Evolutionary conservation across 2,797 vertebrate genomes (phyloP), one percentile per base, ranked within the genome.

Genomic region (Gymnothorax javanicus): DNA sequence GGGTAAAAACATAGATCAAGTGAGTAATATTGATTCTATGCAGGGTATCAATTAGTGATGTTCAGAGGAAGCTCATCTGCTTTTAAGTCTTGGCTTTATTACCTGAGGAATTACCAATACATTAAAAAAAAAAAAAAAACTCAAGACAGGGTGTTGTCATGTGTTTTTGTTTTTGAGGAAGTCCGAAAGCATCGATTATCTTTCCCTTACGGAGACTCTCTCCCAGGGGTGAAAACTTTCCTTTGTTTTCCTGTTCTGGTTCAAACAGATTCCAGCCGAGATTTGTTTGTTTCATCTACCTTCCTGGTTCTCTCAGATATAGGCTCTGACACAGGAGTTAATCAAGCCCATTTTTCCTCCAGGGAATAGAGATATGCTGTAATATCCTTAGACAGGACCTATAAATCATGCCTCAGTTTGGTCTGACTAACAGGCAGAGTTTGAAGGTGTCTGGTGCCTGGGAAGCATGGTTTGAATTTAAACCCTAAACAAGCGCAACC

Each of bases 401-500:
- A n/a, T 81, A 79, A 79, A 79, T 79, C 43, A 79, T 20, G 75
- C 50, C 43, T 1, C 43, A 2, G 50, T 79, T 79, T 4, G 75
- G 2, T 81, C 17, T 23, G 77, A 20, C 77, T 81, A 81, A 81
- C 7, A 8, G 50, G 77, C 77, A 81, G 50, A 17, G 77, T 81
- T 81, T 54, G 52, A 81, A 81, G 52, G 77, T 81, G 52, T 81
- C 77, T 81, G 77, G 5, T n/a, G 75, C 50, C 33, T 27, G 33
- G 69, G 27, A 73, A 33, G 43, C 75, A 79, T 54, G 75, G 77
- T 81, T 81, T 11, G 50, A 81, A 81, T 81, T 81, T 81, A 81
- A 81, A 81, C 50, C 77, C 77, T 52, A 81, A 52, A 81, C 25
- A n/a, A n/a, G 50, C 52, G 5, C 77, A 56, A 4, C 52, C 52